Evolutionary conservation across 2,888 invertebrate genomes (phyloP), one percentile per base, ranked within the genome.

Genomic region (Meteorus cinctellus): DNA sequence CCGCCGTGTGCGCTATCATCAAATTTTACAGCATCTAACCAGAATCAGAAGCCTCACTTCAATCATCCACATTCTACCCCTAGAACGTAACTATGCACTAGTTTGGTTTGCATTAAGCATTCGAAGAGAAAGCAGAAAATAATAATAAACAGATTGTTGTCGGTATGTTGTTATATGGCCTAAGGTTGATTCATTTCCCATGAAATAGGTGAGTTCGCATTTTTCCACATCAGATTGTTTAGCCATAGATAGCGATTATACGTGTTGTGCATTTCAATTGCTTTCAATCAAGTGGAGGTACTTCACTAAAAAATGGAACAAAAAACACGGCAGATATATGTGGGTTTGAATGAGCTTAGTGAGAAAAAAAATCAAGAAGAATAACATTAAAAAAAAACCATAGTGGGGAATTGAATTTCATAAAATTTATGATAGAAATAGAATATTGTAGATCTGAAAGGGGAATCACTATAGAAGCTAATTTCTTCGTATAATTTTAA

Each of bases 51-150:
- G 72, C 74, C 82, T 12, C 87, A 84, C 78, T 87, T 83, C 80
- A 86, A 80, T 77, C 87, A 88, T 68, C 81, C 87, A 69, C 85
- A 87, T 48, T 82, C 86, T 10, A 82, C 85, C 51, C 82, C 88
- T 48, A 87, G 87, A 71, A 85, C 88, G 80, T 88, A 88, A 87
- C 84, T 81, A 77, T 41, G 45, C 12, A 19, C 6, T 19, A 2
- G 4, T 6, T 10, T n/a, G 19, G 4, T 19, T 0, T 55, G n/a
- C 12, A 66, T 66, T 41, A 24, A 5, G 14, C 10, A 45, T 4
- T 31, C 1, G 19, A 8, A 19, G 2, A 65, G n/a, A 34, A n/a
- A 34, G n/a, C 16, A 48, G 5, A 24, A 51, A 51, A 51, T n/a
- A 51, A 51, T n/a, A 55, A 55, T 5, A 19, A 8, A 55, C 10